Percentiles rank a stretch among this genome's conserved stretches.
These are phyloP conservation scores for Scomber japonicus DNA, from an alignment of 2,113 vertebrate genomes.

Conservation along the genomic window DNA sequence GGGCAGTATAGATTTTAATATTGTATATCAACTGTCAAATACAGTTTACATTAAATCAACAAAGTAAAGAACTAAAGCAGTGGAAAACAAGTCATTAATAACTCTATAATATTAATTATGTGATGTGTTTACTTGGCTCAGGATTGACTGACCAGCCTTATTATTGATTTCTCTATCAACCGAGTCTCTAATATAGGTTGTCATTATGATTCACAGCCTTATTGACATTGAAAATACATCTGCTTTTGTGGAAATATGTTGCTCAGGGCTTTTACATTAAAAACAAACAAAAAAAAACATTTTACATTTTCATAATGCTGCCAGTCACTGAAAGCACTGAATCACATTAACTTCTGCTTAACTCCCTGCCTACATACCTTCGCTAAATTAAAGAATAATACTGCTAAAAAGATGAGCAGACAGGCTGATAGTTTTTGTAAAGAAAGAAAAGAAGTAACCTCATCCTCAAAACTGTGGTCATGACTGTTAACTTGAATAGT, in stretches of 20 bases:
- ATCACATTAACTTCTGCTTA: constrained; percentile 66
- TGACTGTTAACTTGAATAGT: constrained; percentile 37
- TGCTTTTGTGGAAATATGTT: constrained; percentile 48
- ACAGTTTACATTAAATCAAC: constrained; percentile 16
- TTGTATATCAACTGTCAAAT: constrained; percentile 20
- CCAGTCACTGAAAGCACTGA: constrained; percentile 60
- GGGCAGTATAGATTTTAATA: constrained; percentile 8
- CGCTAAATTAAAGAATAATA: constrained; percentile 64
- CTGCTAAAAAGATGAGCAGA: constrained; percentile 63
- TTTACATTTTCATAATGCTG: constrained; percentile 62
- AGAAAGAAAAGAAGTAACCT: constrained; percentile 21
- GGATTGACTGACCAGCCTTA: constrained; percentile 31
- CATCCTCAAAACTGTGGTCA: constrained; percentile 34
- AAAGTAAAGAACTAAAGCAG: constrained; percentile 1
- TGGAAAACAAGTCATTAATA: constrained; percentile 19
- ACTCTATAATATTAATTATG: constrained; percentile 27
- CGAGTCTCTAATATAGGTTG: constrained; percentile 40
- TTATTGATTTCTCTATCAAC: constrained; percentile 41
- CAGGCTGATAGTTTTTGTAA: constrained; percentile 44
- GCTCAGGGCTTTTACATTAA: constrained; percentile 42
- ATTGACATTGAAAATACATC: constrained; percentile 51
- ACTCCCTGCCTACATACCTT: constrained; percentile 27
- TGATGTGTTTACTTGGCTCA: constrained; percentile 3
- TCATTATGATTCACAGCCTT: constrained; percentile 52
- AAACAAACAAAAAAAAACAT: constrained; percentile 61